phyloP scores from a whole-genome alignment of 2,888 invertebrate genomes.

The Elmis aenea region DNA sequence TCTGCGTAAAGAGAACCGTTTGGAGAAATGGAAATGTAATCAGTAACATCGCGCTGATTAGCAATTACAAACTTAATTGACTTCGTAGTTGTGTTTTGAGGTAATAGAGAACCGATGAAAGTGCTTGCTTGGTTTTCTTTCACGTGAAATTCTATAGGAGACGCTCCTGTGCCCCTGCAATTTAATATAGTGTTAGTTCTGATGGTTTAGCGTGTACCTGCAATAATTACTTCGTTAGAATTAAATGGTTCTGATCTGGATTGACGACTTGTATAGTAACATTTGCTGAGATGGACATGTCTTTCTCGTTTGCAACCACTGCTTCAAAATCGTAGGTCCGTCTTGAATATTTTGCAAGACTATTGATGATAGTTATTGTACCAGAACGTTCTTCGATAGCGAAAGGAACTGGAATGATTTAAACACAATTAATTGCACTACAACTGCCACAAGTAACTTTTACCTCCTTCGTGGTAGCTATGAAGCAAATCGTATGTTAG shows the following conservation, averaged over 20 bases:
- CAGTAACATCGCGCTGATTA: slow-evolving; percentile 76
- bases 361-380: slow-evolving; percentile 78
- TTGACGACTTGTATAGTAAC: slow-evolving; percentile 80
- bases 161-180: slow-evolving; percentile 55
- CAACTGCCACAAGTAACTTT: too few species aligned
- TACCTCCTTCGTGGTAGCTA: slow-evolving; percentile 78
- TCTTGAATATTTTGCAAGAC: slow-evolving; percentile 62
- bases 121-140: slow-evolving; percentile 71
- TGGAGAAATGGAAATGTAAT: slow-evolving; percentile 69
- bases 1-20: slow-evolving; percentile 78
- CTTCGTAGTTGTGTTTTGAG: slow-evolving; percentile 45
- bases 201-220: too few species aligned
- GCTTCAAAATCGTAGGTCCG: slow-evolving; percentile 77
- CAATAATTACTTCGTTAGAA: slow-evolving; percentile 61
- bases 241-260: slow-evolving; percentile 65
- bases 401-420: slow-evolving; percentile 77
- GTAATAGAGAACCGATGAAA: slow-evolving; percentile 66
- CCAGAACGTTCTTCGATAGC: slow-evolving; percentile 85
- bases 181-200: too few species aligned
- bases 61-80: slow-evolving; percentile 68
- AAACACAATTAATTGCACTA: too few species aligned
- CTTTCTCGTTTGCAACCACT: slow-evolving; percentile 62
- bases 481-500: slow-evolving; percentile 75
- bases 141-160: slow-evolving; percentile 69
- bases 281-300: slow-evolving; percentile 71